Percentiles rank a stretch among this genome's conserved stretches.
phyloP scores from a whole-genome alignment of 2,888 invertebrate genomes.

The Stenchaetothrips biformis region DNA sequence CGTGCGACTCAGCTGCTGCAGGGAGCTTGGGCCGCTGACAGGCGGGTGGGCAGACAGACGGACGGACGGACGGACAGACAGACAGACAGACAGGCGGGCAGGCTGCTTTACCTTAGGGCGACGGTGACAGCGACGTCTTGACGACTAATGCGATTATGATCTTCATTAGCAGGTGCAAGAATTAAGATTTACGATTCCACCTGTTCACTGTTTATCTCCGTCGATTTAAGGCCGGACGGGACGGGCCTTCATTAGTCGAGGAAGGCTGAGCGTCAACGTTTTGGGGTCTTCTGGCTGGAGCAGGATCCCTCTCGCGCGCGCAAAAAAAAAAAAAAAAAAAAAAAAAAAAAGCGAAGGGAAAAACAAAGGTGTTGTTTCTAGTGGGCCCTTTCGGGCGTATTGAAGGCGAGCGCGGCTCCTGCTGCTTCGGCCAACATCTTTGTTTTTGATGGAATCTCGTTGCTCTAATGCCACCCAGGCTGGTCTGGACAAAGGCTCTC shows the following conservation, averaged over 20 bases:
- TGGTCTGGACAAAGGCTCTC: neutral
- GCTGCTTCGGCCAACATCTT: neutral
- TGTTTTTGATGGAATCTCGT: conserved; percentile 21
- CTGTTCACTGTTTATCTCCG: neutral
- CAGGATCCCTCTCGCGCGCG: no score
- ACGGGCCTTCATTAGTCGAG: no score
- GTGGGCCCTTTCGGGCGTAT: neutral
- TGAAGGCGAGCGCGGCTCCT: neutral
- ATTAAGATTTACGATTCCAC: neutral
- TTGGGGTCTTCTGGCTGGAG: no score
- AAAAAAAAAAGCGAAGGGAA: neutral
- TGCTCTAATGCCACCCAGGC: neutral
- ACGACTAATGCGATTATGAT: neutral
- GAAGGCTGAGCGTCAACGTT: no score
- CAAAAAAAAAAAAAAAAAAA: neutral
- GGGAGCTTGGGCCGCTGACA: no score
- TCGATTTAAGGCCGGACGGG: no score
- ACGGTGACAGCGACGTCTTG: no score
- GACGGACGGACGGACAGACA: no score
- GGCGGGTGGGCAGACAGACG: no score
- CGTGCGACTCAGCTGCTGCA: no score
- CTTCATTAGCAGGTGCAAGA: neutral
- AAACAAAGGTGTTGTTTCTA: neutral
- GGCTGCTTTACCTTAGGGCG: no score
- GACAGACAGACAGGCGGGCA: no score